These are phyloP conservation scores for Kryphioiulus occultus DNA, from an alignment of 2,888 invertebrate genomes.

Conservation along the genomic window DNA sequence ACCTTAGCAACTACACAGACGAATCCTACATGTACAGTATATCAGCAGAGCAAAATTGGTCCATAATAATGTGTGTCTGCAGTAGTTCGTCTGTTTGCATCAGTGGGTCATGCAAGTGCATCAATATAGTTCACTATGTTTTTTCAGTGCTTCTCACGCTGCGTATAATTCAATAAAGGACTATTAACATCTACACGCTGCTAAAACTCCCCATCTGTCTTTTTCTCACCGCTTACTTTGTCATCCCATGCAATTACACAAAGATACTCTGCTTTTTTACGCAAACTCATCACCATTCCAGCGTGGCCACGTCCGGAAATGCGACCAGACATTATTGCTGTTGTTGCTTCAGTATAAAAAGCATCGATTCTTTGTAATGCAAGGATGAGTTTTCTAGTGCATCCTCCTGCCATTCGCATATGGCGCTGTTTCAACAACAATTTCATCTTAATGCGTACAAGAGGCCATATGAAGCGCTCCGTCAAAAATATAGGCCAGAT, in stretches of 20 bases:
- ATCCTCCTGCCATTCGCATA: background rate
- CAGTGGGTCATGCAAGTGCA: too few species aligned
- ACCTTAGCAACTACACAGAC: too few species aligned
- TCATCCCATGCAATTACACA: background rate
- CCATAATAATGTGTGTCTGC: too few species aligned
- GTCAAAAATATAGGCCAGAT: background rate
- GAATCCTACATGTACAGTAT: background rate
- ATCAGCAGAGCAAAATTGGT: background rate
- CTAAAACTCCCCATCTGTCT: background rate
- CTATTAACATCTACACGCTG: background rate
- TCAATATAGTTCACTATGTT: background rate
- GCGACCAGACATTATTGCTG: background rate
- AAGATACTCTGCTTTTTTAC: background rate
- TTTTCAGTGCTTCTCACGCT: background rate
- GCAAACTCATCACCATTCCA: background rate
- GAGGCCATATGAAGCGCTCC: background rate
- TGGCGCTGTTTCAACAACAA: slow-evolving; percentile 11
- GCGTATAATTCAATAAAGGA: background rate
- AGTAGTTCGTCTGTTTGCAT: too few species aligned
- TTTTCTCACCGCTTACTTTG: background rate
- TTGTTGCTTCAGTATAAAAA: slow-evolving; percentile 2
- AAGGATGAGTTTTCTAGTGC: background rate
- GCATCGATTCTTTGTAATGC: slow-evolving; percentile 19
- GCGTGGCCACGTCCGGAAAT: background rate
- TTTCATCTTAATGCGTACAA: background rate